Evolutionary conservation across 2,888 invertebrate species (phyloP).

Genomic region (Tetrapedia diversipes): DNA sequence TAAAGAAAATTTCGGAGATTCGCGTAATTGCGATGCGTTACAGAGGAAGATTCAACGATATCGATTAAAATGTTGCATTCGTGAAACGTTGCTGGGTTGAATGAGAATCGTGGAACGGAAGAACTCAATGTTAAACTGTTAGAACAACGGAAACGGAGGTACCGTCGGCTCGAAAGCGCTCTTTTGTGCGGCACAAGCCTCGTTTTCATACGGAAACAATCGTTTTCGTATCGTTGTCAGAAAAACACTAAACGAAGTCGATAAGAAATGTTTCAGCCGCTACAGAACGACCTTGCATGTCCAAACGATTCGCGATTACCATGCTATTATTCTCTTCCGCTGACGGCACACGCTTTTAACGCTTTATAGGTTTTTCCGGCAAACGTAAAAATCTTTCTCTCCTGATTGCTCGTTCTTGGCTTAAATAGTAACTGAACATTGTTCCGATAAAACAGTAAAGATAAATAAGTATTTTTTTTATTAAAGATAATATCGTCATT

Average conservation of each 20-base stretch:
- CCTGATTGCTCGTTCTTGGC: constrained; percentile 9
- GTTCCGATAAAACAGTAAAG: too few relatives aligned
- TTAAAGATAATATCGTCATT: too few relatives aligned
- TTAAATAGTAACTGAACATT: too few relatives aligned
- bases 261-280: constrained; percentile 33
- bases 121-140: background rate
- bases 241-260: constrained; percentile 19
- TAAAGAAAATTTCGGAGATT: too few relatives aligned
- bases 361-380: constrained; percentile 45
- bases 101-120: background rate
- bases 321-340: constrained; percentile 52
- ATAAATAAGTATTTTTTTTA: too few relatives aligned
- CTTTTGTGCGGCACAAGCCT: background rate
- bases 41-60: too few relatives aligned
- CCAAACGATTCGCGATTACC: constrained; percentile 52
- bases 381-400: constrained; percentile 36
- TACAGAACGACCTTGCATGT: constrained; percentile 48
- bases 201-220: constrained; percentile 16
- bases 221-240: constrained; percentile 25
- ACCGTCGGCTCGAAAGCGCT: background rate
- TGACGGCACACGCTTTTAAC: constrained; percentile 31
- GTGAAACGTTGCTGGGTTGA: too few relatives aligned
- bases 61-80: too few relatives aligned
- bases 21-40: too few relatives aligned
- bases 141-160: background rate